Evolutionary conservation across 2,888 invertebrate species (phyloP), one percentile per base, ranked within the genome.

Genomic region (Acrobeloides nanus): DNA sequence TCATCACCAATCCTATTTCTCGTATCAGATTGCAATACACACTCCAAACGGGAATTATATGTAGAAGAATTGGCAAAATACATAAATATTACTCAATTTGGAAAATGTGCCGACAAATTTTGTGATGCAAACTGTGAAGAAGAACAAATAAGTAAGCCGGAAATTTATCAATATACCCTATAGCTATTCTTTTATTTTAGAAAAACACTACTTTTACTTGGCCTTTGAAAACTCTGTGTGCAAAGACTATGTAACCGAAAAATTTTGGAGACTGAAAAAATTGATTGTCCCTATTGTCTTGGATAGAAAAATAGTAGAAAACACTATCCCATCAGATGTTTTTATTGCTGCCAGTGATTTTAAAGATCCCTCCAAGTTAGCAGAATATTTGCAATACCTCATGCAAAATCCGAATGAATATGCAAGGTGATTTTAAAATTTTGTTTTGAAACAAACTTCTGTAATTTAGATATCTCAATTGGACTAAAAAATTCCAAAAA

Each of bases 341-440:
- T 76, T 63, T 62, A 75, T 77, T 26, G 76, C 77, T 48, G 72
- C 75, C 23, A 76, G 77, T 46, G 76, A 77, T 52, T 77, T 75
- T 57, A 60, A 64, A 35, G 66, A 73, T 8, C 68, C 75, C 8
- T 59, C 72, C 53, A 67, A 65, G 12, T 65, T 77, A 42, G 76
- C 76, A 23, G 68, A 67, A n/a, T 74, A 76, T 50, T 59, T 77
- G 37, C 63, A 68, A 40, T 67, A 68, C 52, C 64, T 77, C 15
- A 75, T 75, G 66, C 51, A 61, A 33, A 66, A 76, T 57, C 73
- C 75, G 41, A 65, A 66, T 2, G 64, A 74, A 12, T 77, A 77
- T 40, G 31, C 23, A 21, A 51, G 51, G 64, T 64, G 34, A 47
- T 57, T 50, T 10, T 2, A 23, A 10, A n/a, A 4, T 21, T 4